Evolutionary conservation across 2,797 vertebrate species (phyloP).

Genomic region (Pampus argenteus): DNA sequence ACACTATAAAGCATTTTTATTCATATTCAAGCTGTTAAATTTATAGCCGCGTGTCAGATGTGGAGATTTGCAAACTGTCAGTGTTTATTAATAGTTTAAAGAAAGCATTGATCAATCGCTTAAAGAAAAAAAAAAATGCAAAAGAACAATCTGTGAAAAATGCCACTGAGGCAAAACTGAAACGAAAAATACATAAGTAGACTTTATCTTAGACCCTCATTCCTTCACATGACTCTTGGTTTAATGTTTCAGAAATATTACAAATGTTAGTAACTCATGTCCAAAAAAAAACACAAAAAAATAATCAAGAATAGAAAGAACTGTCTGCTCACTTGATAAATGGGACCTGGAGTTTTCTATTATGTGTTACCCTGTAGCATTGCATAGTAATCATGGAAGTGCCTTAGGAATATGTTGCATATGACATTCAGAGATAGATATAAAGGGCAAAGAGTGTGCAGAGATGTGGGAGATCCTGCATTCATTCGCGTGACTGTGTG

Average conservation of each 20-base stretch:
- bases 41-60: conserved; percentile 26
- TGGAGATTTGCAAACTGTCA: conserved; percentile 46
- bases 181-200: conserved; percentile 17
- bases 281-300: too few species aligned
- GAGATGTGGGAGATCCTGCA: conserved; percentile 21
- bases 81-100: conserved; percentile 49
- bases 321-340: conserved; percentile 34
- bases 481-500: conserved; percentile 10
- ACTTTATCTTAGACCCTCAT: conserved; percentile 1
- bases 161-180: conserved; percentile 30
- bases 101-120: conserved; percentile 50
- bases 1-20: conserved; percentile 29
- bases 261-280: background rate
- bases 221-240: background rate
- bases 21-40: conserved; percentile 28
- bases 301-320: conserved; percentile 24
- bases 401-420: conserved; percentile 30
- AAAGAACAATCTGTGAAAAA: conserved; percentile 30
- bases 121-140: conserved; percentile 34
- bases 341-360: conserved; percentile 25
- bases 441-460: conserved; percentile 34
- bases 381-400: conserved; percentile 14
- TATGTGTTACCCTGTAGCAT: conserved; percentile 6
- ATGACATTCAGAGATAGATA: conserved; percentile 40
- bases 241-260: background rate